These are phyloP conservation scores for Xestia rhomboidea DNA, from an alignment of 2,888 invertebrate species.

Conservation along the genomic window DNA sequence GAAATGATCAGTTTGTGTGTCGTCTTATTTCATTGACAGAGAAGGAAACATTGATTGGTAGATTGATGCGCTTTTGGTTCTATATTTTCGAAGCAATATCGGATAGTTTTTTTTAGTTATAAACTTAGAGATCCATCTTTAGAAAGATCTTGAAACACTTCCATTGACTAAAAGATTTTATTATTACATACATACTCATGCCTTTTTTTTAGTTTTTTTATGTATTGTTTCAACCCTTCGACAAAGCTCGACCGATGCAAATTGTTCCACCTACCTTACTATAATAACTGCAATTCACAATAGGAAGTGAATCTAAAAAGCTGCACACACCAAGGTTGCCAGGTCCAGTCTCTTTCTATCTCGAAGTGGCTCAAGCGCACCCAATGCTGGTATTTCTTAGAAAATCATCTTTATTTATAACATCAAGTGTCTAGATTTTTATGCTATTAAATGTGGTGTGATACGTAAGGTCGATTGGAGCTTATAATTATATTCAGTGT, in stretches of 20 bases:
- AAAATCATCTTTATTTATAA: conserved; percentile 71
- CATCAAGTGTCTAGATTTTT: conserved; percentile 48
- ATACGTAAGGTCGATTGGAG: conserved; percentile 25
- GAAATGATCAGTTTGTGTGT: not conserved
- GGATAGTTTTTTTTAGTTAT: not conserved
- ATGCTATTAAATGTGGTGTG: conserved; percentile 38
- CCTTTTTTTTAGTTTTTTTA: not conserved
- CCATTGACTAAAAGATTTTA: not conserved
- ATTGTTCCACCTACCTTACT: conserved; percentile 21
- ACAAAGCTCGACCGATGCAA: conserved; percentile 1
- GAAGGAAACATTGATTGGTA: not conserved
- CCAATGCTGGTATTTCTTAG: conserved; percentile 61
- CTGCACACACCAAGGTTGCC: conserved; percentile 60
- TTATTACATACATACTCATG: not conserved
- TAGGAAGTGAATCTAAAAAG: conserved; percentile 65
- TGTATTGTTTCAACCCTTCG: not conserved
- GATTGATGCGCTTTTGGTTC: not conserved
- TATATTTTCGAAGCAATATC: not conserved
- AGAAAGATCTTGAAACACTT: not conserved
- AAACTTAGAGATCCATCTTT: not conserved
- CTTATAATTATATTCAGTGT: conserved; percentile 5
- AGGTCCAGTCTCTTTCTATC: conserved; percentile 55
- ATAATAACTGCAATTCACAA: conserved; percentile 50
- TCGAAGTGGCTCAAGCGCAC: conserved; percentile 50
- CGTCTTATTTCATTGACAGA: not conserved